Evolutionary conservation across 2,797 vertebrate genomes (phyloP).

Genomic region (Darevskia mixta): DNA sequence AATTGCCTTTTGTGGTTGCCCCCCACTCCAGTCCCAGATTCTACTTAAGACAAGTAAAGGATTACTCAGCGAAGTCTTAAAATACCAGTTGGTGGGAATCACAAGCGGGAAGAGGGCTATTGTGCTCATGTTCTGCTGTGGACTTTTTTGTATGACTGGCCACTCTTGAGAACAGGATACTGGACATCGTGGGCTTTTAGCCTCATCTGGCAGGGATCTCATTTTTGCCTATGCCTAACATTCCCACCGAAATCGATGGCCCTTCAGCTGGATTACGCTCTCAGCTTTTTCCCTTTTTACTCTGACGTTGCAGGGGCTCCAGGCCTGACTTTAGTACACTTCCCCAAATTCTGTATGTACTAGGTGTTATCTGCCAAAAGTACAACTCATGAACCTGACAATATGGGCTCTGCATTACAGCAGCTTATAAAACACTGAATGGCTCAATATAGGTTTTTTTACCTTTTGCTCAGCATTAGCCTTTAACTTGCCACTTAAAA

Average conservation of each 20-base stretch:
- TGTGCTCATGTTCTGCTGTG: no score
- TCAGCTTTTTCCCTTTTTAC: not conserved
- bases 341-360: not conserved
- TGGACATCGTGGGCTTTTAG: not conserved
- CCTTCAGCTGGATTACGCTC: not conserved
- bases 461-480: not conserved
- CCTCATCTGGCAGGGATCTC: not conserved
- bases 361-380: not conserved
- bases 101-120: no score
- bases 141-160: no score
- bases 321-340: not conserved
- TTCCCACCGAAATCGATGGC: not conserved
- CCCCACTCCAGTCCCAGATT: not conserved
- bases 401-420: not conserved
- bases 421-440: not conserved
- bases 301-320: not conserved
- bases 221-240: not conserved
- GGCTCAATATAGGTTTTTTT: not conserved
- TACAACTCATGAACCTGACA: not conserved
- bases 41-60: not conserved
- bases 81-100: no score
- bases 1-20: not conserved
- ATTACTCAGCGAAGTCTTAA: not conserved
- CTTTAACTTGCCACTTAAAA: not conserved
- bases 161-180: not conserved